Evolutionary conservation across 2,113 vertebrate species (phyloP).

Genomic region (Hymenochirus boettgeri): DNA sequence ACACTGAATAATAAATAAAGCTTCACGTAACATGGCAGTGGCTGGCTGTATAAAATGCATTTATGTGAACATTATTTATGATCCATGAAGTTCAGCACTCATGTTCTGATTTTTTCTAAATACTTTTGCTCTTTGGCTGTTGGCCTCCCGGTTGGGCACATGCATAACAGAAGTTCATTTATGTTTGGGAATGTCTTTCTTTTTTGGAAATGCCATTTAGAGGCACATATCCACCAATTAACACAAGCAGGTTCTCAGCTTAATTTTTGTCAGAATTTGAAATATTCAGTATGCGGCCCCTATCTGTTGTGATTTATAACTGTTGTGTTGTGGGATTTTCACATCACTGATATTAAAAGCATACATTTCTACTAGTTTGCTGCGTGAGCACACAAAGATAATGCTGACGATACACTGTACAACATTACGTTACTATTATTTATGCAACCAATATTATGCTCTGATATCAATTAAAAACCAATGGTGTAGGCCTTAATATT

Average conservation of each 20-base stretch:
- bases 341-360: no score
- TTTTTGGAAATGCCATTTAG: background rate
- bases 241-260: slow-evolving; percentile 3
- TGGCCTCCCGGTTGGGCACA: slow-evolving; percentile 14
- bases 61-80: slow-evolving; percentile 37
- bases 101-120: slow-evolving; percentile 33
- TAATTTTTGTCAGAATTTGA: no score
- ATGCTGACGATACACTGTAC: no score
- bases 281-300: no score
- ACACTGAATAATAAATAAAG: slow-evolving; percentile 33
- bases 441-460: no score
- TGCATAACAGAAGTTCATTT: slow-evolving; percentile 27
- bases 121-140: slow-evolving; percentile 23
- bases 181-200: background rate
- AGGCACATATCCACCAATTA: slow-evolving; percentile 21
- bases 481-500: no score
- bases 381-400: no score
- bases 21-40: slow-evolving; percentile 17
- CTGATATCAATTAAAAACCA: no score
- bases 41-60: slow-evolving; percentile 25
- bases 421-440: no score
- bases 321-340: no score
- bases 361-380: no score
- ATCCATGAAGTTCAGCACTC: slow-evolving; percentile 40
- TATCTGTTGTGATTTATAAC: no score